Evolutionary conservation across 2,888 invertebrate species (phyloP).

Genomic region (Chrysina gloriosa): DNA sequence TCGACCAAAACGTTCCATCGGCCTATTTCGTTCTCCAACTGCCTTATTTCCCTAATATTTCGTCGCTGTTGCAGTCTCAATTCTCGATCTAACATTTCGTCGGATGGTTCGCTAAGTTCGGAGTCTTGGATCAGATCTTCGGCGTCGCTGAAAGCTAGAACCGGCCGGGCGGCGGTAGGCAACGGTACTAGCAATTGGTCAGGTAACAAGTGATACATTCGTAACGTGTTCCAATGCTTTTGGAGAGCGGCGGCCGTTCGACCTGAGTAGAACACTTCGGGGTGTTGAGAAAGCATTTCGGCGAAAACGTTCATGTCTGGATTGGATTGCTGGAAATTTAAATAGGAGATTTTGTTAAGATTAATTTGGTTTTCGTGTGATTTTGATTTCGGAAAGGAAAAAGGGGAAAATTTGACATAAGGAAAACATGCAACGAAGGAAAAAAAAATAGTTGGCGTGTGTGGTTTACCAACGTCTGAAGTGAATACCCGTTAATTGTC

Average conservation of each 20-base stretch:
- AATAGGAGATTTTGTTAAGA: no score
- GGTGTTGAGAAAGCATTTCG: slow-evolving; percentile 84
- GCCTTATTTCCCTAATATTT: slow-evolving; percentile 77
- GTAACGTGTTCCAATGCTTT: slow-evolving; percentile 92
- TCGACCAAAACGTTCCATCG: slow-evolving; percentile 95
- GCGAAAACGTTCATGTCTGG: slow-evolving; percentile 85
- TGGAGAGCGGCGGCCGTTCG: slow-evolving; percentile 87
- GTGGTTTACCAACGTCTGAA: no score
- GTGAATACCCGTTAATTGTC: no score
- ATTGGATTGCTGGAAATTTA: slow-evolving; percentile 50
- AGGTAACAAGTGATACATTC: slow-evolving; percentile 89
- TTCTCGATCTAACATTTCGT: slow-evolving; percentile 85
- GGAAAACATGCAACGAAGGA: no score
- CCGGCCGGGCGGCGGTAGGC: slow-evolving; percentile 60
- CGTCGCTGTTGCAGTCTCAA: slow-evolving; percentile 67
- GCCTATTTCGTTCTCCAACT: slow-evolving; percentile 87
- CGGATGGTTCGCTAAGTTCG: slow-evolving; percentile 83
- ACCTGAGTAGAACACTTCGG: slow-evolving; percentile 87
- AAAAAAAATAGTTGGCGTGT: no score
- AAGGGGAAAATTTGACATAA: no score
- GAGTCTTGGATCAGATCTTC: slow-evolving; percentile 89
- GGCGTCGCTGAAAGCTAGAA: slow-evolving; percentile 88
- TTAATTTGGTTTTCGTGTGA: no score
- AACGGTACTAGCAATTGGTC: slow-evolving; percentile 80
- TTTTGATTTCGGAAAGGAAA: no score